Percentiles rank a stretch among this genome's conserved stretches.
Conservation (phyloP, 2,888 invertebrate species). For the Amphimallon solstitiale region DNA sequence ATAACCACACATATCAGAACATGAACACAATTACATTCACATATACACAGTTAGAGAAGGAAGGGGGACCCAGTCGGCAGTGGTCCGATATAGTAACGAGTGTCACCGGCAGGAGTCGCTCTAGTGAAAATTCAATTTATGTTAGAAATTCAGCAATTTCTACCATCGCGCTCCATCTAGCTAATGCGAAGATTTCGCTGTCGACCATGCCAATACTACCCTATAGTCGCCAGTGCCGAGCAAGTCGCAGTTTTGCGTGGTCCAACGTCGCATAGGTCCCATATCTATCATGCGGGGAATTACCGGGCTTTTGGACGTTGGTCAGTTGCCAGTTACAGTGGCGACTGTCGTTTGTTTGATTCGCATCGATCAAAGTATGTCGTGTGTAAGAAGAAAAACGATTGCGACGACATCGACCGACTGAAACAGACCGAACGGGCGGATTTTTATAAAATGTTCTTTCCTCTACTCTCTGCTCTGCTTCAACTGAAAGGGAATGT, state of each 20-base stretch:
- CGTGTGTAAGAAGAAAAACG: not conserved
- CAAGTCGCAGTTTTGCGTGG: conserved; percentile 34
- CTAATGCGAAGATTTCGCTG: conserved; percentile 56
- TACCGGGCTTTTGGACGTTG: conserved; percentile 59
- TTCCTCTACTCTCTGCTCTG: too few species aligned
- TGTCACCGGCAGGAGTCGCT: conserved; percentile 50
- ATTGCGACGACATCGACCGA: too few species aligned
- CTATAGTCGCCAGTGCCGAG: not conserved
- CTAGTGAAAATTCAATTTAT: conserved; percentile 63
- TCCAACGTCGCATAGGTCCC: conserved; percentile 41
- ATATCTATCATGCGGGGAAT: conserved; percentile 61
- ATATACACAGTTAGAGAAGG: too few species aligned
- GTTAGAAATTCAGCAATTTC: conserved; percentile 61
- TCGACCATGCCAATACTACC: conserved; percentile 39
- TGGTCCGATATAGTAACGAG: conserved; percentile 21
- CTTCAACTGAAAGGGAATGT: too few species aligned
- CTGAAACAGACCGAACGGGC: too few species aligned
- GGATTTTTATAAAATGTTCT: too few species aligned
- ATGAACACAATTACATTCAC: too few species aligned
- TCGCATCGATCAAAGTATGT: conserved; percentile 51
- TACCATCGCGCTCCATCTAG: conserved; percentile 60
- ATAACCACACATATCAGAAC: too few species aligned
- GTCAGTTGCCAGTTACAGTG: conserved; percentile 62
- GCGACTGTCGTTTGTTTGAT: conserved; percentile 55
- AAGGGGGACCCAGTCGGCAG: not conserved